These are phyloP conservation scores for Colossoma macropomum DNA, from an alignment of 2,113 vertebrate genomes.

Conservation along the genomic window DNA sequence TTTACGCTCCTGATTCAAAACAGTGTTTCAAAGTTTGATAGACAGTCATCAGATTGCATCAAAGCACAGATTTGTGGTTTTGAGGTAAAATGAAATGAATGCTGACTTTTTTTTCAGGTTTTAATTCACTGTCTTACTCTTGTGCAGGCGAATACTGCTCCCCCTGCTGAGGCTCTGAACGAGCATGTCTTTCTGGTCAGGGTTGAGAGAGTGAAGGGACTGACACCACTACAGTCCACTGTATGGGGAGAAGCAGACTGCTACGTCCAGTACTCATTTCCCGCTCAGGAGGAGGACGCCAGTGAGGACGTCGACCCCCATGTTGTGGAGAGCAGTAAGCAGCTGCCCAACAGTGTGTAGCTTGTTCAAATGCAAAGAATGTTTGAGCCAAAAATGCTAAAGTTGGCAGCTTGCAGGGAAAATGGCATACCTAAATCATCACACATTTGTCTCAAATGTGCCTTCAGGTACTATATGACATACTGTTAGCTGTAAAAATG, in stretches of 20 bases:
- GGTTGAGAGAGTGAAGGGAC: constrained; percentile 84
- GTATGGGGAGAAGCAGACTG: constrained; percentile 98
- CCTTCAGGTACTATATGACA: no score
- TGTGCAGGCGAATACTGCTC: constrained; percentile 62
- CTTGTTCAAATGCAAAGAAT: background rate
- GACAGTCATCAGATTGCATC: no score
- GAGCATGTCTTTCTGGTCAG: constrained; percentile 90
- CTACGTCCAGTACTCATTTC: constrained; percentile 92
- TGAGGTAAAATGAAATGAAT: no score
- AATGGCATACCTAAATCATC: no score
- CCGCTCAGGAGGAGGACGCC: constrained; percentile 74
- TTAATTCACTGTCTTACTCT: background rate
- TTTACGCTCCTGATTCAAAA: background rate
- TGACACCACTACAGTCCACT: constrained; percentile 88
- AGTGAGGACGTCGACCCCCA: constrained; percentile 59
- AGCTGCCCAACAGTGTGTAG: background rate
- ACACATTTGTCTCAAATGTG: no score
- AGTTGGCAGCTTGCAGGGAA: no score
- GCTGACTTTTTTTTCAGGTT: background rate
- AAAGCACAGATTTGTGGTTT: no score
- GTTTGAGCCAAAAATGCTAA: no score
- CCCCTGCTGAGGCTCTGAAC: constrained; percentile 60
- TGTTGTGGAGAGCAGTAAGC: constrained; percentile 77
- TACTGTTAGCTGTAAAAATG: no score
- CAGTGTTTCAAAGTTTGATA: no score